Evolutionary conservation across 2,113 vertebrate genomes (phyloP).

Genomic region (Erinaceus europaeus): DNA sequence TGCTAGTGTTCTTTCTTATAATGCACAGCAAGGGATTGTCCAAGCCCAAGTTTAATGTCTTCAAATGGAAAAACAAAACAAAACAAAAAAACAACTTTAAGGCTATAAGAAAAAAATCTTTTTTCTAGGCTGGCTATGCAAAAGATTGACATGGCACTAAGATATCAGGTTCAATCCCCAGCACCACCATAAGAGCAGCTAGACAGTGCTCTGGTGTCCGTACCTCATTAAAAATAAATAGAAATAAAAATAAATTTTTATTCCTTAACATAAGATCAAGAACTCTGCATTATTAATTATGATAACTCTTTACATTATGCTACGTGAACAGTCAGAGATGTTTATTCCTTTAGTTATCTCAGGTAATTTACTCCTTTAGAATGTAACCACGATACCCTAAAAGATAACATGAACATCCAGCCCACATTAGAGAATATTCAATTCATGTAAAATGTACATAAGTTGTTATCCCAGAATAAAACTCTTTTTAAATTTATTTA

Average conservation of each 20-base stretch:
- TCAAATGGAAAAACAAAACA: slow-evolving; percentile 1
- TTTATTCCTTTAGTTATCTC: neutral
- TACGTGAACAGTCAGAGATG: neutral
- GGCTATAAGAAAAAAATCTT: neutral
- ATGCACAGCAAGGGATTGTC: neutral
- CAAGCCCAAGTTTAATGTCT: neutral
- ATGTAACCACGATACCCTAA: neutral
- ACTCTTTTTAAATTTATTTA: neutral
- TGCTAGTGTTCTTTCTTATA: neutral
- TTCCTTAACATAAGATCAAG: neutral
- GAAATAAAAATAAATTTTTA: no score
- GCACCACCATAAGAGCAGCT: no score
- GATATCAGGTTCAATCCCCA: no score
- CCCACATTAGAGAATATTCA: neutral
- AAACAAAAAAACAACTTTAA: no score
- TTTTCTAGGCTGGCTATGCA: no score
- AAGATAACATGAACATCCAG: neutral
- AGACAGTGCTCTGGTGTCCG: no score
- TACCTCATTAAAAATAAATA: no score
- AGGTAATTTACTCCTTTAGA: neutral
- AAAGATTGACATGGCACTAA: no score
- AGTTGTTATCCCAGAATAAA: neutral
- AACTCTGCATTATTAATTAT: neutral
- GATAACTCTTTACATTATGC: neutral
- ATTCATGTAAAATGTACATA: fast-evolving